Base-by-base conservation (phyloP, 2,797 vertebrate genomes). In the Pseudotriccus pelzelni region DNA sequence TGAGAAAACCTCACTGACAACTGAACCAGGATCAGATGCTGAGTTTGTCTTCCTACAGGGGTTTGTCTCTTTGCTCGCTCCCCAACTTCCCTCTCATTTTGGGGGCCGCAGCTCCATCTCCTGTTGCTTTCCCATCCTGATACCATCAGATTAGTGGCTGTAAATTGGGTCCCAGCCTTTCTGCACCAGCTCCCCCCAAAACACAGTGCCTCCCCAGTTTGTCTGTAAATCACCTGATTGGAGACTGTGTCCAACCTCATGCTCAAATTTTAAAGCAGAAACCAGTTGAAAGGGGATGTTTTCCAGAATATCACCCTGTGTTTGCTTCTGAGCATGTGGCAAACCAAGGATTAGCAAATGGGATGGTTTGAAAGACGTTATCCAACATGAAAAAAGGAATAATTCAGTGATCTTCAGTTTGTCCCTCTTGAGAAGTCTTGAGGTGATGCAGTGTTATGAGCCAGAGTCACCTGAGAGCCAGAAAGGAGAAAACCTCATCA, bases 201-300 rank as follows among this genome's bases (percentile, higher is more conserved):
- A 10, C 47, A 4, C 6, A 1, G 25, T 0, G 0, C 14, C 18
- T 56, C 7, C 27, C 37, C 67, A 20, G 41, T 20, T 7, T 14
- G 7, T 17, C 73, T 50, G 46, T 58, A 36, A 36, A n/a, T 34
- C 6, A 12, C 8, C 25, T 6, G 28, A 4, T 7, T 8, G 4
- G n/a, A 67, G 36, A 9, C 2, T 2, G 30, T 1, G 0, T 10
- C 80, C 32, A 32, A 3, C 4, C 14, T 13, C 69, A 22, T 1
- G 1, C 12, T 12, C 64, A 7, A 10, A 32, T 70, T 89, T 50
- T 36, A n/a, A 41, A 81, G 55, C 50, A 80, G 36, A 49, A 83
- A 49, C 14, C 14, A 11, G 25, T 0, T 30, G n/a, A 30, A 66
- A 69, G 9, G 2, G 6, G 27, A 32, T 5, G 7, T 63, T 74